Percentiles rank a stretch among this genome's conserved stretches.
These are phyloP conservation scores for Bradypodion ventrale DNA, from an alignment of 2,797 vertebrate species.

Conservation along the genomic window DNA sequence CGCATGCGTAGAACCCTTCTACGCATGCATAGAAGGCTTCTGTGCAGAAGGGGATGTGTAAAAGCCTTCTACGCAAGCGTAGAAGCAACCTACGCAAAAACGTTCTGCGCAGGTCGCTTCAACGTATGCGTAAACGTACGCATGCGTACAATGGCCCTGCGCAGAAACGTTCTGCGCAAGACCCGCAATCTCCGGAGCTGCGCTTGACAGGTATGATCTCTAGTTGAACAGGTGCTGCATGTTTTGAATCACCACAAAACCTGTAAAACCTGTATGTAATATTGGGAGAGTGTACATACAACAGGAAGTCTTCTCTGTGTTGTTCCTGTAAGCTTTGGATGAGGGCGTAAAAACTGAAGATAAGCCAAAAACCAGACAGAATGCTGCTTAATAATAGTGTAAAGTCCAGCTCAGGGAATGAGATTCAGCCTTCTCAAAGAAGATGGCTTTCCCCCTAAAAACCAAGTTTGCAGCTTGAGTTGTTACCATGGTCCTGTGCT, in stretches of 20 bases:
- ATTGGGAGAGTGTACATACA: neutral
- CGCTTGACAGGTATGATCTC: too few species aligned
- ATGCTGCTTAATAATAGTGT: neutral
- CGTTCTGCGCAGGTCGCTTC: too few species aligned
- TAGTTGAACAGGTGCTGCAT: neutral
- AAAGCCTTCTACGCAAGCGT: too few species aligned
- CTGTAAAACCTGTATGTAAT: neutral
- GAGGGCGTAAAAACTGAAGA: neutral
- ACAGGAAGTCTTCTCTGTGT: neutral
- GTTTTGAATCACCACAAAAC: conserved; percentile 8
- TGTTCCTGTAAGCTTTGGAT: neutral
- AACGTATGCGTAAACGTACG: too few species aligned
- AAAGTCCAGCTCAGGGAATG: too few species aligned
- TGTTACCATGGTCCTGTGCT: neutral
- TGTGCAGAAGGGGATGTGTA: too few species aligned
- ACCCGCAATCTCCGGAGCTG: too few species aligned
- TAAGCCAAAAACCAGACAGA: neutral
- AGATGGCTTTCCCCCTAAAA: neutral
- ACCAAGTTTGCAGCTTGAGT: neutral
- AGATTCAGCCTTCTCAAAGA: neutral
- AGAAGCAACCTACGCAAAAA: too few species aligned
- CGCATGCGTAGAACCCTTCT: too few species aligned
- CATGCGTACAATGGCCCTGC: too few species aligned
- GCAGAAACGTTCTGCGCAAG: too few species aligned
- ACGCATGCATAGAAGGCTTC: too few species aligned